Evolutionary conservation across 2,797 vertebrate genomes (phyloP).

Genomic region (Chrosomus eos): DNA sequence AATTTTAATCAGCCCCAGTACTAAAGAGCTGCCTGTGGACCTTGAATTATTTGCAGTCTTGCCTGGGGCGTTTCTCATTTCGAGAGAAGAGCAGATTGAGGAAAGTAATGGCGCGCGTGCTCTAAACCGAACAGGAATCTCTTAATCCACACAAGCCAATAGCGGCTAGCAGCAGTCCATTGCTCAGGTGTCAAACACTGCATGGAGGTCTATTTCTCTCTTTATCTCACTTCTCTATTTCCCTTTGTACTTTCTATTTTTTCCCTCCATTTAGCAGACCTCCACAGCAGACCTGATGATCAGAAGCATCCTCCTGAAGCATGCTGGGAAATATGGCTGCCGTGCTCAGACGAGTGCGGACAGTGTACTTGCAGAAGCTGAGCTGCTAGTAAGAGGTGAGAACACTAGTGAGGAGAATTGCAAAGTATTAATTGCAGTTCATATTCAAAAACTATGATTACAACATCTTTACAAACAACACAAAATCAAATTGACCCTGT

Average conservation of each 20-base stretch:
- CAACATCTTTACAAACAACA: neutral
- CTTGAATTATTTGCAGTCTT: conserved; percentile 73
- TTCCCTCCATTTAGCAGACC: conserved; percentile 83
- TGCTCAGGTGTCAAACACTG: conserved; percentile 63
- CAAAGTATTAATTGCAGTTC: neutral
- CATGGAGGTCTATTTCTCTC: conserved; percentile 66
- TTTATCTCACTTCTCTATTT: conserved; percentile 47
- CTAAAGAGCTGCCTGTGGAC: conserved; percentile 78
- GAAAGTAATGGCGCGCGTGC: conserved; percentile 66
- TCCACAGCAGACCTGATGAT: conserved; percentile 98
- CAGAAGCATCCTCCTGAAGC: conserved; percentile 94
- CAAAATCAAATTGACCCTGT: neutral
- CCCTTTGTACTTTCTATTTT: conserved; percentile 50
- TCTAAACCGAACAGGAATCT: conserved; percentile 70
- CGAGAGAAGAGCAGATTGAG: conserved; percentile 61
- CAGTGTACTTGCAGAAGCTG: conserved; percentile 87
- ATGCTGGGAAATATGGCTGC: conserved; percentile 95
- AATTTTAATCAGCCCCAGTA: conserved; percentile 79
- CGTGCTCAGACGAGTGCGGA: conserved; percentile 93
- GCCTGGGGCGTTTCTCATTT: conserved; percentile 76
- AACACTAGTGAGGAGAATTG: conserved; percentile 49
- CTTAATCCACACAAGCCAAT: conserved; percentile 62
- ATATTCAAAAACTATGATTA: neutral
- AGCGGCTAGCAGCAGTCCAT: conserved; percentile 60
- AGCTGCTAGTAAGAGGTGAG: conserved; percentile 96